Evolutionary conservation across 2,797 vertebrate species (phyloP).

Genomic region (Eidolon dupreanum): DNA sequence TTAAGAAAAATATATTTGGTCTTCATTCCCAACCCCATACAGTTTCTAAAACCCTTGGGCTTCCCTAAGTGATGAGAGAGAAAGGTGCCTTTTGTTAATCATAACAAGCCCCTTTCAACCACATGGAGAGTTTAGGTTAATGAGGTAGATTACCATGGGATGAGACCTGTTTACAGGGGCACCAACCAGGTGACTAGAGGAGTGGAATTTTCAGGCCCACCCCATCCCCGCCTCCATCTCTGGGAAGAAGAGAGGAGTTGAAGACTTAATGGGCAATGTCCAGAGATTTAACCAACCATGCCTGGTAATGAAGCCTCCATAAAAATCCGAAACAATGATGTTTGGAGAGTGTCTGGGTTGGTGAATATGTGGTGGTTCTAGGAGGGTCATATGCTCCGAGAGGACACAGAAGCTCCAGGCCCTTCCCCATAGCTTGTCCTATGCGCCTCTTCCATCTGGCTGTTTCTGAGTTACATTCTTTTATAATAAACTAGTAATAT

Average conservation of each 20-base stretch:
- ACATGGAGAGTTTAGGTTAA: background rate
- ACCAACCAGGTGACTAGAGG: background rate
- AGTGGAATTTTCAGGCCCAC: background rate
- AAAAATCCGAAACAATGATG: background rate
- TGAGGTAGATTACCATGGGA: background rate
- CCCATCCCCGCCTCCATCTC: background rate
- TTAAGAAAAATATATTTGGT: background rate
- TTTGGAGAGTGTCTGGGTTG: background rate
- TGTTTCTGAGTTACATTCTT: background rate
- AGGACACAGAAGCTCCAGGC: fast-evolving
- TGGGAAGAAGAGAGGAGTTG: background rate
- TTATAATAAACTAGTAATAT: background rate
- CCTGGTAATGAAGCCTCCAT: background rate
- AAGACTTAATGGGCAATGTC: background rate
- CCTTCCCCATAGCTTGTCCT: background rate
- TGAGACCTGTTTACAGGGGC: no score
- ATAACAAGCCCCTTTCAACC: background rate
- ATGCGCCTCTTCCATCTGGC: background rate
- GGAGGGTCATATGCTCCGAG: background rate
- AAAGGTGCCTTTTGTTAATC: background rate
- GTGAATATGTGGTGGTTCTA: background rate
- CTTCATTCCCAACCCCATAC: background rate
- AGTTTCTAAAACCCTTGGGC: background rate
- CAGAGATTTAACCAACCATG: no score
- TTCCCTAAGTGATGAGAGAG: background rate